Base-by-base conservation (phyloP, 64 coral and sea anemone genomes). In the Pocillopora verrucosa region DNA sequence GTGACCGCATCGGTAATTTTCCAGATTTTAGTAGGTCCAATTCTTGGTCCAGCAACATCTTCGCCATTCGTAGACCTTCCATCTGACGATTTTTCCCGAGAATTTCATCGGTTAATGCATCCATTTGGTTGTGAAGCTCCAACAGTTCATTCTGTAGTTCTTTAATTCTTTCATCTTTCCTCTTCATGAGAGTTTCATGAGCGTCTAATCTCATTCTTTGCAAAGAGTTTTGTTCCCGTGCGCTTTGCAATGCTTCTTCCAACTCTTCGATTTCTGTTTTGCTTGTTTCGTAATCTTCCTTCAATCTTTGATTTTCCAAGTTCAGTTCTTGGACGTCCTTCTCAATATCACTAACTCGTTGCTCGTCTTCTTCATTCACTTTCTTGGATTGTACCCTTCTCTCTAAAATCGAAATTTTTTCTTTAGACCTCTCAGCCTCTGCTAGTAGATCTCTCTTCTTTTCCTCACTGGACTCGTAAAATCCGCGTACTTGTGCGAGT, bases 141-240 rank as follows among this genome's bases (percentile, higher is more conserved):
- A 91, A 65, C 10, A 98, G 34, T 58, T 98, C 95, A 19, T 89
- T 90, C 78, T 90, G 95, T 56, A 96, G 83, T 64, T 91, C 83
- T 93, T 88, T 96, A 56, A 96, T 93, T 84, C 87, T 90, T 45
- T 93, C 91, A 61, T 96, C 95, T 37, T 96, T 96, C 63, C 83
- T 73, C 20, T 86, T 88, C 30, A 93, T 90, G 38, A 96, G 77
- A 0, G 88, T 83, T 83, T 88, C 88, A 26, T 89, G 74, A 34
- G 79, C 89, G 10, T 93, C 91, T 30, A 93, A 58, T 73, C 78
- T 65, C 73, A 88, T 74, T 56, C 85, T 93, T 82, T 96, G 95
- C 64, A 96, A 69, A 20, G 76, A 87, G 25, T 72, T 76, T 76
- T 93, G 88, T 10, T 97, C 92, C 4, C 79, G 92, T 16, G 84